phyloP scores from a whole-genome alignment of 2,888 invertebrate species.

The Caenorhabditis sp. region DNA sequence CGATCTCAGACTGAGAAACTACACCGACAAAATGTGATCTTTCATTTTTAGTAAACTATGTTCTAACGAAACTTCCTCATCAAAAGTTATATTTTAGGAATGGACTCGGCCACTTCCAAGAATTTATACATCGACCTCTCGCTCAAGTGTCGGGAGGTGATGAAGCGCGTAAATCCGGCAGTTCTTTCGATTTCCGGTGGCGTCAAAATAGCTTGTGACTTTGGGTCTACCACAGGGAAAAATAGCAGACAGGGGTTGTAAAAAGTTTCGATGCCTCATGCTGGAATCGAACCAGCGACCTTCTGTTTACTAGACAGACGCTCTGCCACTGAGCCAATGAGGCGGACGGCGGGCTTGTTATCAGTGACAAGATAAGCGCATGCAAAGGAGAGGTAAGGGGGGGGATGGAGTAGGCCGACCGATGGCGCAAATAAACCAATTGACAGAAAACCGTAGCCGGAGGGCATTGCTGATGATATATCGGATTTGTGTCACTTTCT shows the following conservation, averaged over 20 bases:
- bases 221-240: background rate
- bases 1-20: background rate
- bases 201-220: background rate
- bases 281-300: conserved; percentile 83
- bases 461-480: conserved; percentile 47
- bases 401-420: background rate
- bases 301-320: conserved; percentile 83
- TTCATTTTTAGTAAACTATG: background rate
- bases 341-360: conserved; percentile 56
- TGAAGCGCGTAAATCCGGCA: conserved; percentile 6
- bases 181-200: conserved; percentile 3
- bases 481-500: conserved; percentile 46
- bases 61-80: too few species aligned
- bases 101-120: background rate
- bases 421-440: conserved; percentile 1
- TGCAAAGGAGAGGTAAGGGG: background rate
- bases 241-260: background rate
- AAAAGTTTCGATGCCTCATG: conserved; percentile 75
- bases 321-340: conserved; percentile 82
- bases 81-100: background rate
- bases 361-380: background rate
- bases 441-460: conserved; percentile 50
- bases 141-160: background rate
- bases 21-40: background rate
- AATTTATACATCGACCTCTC: conserved; percentile 4